Base-by-base conservation (phyloP, 2,797 vertebrate species). In the Sciaenops ocellatus region DNA sequence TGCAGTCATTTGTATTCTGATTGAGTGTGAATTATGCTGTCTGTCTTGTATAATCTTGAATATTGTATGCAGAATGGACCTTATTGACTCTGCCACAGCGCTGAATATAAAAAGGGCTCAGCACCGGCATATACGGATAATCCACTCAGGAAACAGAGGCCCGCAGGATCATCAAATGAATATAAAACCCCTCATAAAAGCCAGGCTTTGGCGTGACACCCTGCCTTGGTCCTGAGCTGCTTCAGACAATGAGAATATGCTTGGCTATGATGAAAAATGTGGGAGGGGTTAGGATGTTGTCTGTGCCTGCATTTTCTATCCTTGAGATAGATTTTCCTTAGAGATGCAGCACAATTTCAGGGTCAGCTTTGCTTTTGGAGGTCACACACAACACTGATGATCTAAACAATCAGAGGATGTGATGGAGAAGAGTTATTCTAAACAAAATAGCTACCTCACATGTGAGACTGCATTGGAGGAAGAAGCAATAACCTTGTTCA, bases 21-120 rank as follows among this genome's bases (percentile, higher is more conserved):
- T 89, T 90, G 94, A 93, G 91, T 93, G 91, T 78, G 91, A 94
- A 94, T 93, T 93, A 93, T 92, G 92, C 92, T 88, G 93, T 93
- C 91, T 94, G 92, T 93, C 88, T 91, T 85, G 90, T 93, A 94
- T 94, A 95, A 96, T 95, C 93, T 93, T 94, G 93, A 92, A 94
- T 95, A 95, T 92, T 94, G 91, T 94, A 95, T 95, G 94, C 94
- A 94, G 91, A 92, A 90, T 81, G 91, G 93, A 93, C 89, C 88
- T 92, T 94, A 93, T 93, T 93, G 92, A 94, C 93, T 94, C 88
- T 85, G 90, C 87, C 91, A 91, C 84, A 57, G 87, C 80, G 73
- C 89, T 87, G 91, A 92, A 94, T 93, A 92, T 91, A 88, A 93
- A 93, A 92, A 94, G 90, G 90, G 86, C 91, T 92, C 86, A 91